Evolutionary conservation across 2,797 vertebrate genomes (phyloP), one percentile per base, ranked within the genome.

Genomic region (Buceros bicornis): DNA sequence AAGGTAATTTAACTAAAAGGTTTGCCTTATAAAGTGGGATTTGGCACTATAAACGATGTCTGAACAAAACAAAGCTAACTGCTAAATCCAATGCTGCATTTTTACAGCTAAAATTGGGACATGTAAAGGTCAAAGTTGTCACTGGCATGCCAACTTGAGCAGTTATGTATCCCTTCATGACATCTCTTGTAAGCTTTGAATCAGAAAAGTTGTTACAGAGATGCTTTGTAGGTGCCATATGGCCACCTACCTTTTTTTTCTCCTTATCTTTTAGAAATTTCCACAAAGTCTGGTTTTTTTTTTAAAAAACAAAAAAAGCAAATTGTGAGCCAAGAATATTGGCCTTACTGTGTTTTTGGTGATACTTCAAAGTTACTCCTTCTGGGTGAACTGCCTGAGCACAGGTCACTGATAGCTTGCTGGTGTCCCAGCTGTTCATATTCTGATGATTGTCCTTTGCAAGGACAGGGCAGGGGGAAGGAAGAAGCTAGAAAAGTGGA

Each of bases 1-100:
- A 99, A 99, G 99, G 99, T 99, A 98, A 89, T 74, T 45, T 70
- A 42, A 60, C 8, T 50, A 37, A 60, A 80, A 57, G 37, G 65
- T 33, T 89, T 62, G 8, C 65, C 51, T 56, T 57, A 42, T 18
- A 11, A 57, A 51, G 11, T 77, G 12, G 24, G 20, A 31, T 82
- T 43, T 51, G 31, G 50, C 6, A 11, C 58, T 88, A 5, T 72
- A 54, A 82, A 35, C 22, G 43, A 7, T 24, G 5, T 62, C 42
- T 50, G 47, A 71, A 65, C 26, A 88, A 90, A 86, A 26, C 8
- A 40, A 79, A 72, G 60, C 42, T 71, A 81, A 37, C 26, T 58
- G 28, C 37, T 54, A 88, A 89, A 57, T 47, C 19, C 29, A 48
- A 13, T 69, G 29, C 57, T 81, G 21, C n/a, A 13, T 78, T 90